Evolutionary conservation across 2,888 invertebrate species (phyloP).

Genomic region (Strigamia transsilvanica): DNA sequence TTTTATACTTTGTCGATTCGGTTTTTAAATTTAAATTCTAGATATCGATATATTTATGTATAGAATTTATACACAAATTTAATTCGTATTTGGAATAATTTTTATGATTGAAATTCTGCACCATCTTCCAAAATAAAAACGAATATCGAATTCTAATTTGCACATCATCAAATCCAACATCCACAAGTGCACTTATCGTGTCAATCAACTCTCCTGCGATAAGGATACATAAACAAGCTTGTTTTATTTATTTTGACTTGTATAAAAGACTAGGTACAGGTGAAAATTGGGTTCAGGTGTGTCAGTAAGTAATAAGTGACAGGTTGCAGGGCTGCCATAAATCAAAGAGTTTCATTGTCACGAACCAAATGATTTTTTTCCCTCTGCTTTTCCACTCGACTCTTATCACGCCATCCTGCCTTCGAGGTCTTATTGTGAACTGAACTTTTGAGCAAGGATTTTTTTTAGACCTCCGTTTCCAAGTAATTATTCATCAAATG

Average conservation of each 20-base stretch:
- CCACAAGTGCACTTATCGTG: background rate
- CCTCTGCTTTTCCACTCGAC: background rate
- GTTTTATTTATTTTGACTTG: slow-evolving; percentile 24
- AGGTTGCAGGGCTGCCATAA: slow-evolving; percentile 38
- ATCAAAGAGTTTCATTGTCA: slow-evolving; percentile 47
- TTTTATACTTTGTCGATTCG: background rate
- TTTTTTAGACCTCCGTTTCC: slow-evolving; percentile 30
- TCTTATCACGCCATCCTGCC: slow-evolving; percentile 38
- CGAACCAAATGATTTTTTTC: slow-evolving; percentile 39
- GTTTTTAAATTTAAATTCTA: background rate
- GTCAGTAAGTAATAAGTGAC: slow-evolving; percentile 43
- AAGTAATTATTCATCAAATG: slow-evolving; percentile 49
- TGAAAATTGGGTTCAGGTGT: slow-evolving; percentile 46
- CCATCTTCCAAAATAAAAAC: background rate
- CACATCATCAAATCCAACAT: background rate
- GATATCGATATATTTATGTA: background rate
- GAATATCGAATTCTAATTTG: slow-evolving; percentile 19
- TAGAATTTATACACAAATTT: background rate
- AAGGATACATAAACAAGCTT: slow-evolving; percentile 30
- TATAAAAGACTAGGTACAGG: background rate
- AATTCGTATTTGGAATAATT: background rate
- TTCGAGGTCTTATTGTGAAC: slow-evolving; percentile 30
- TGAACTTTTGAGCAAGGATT: slow-evolving; percentile 30
- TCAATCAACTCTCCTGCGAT: slow-evolving; percentile 9
- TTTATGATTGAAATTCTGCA: slow-evolving; percentile 9